Evolutionary conservation across 2,797 vertebrate genomes (phyloP), one percentile per base, ranked within the genome.

Genomic region (Tenualosa thibaudeaui): DNA sequence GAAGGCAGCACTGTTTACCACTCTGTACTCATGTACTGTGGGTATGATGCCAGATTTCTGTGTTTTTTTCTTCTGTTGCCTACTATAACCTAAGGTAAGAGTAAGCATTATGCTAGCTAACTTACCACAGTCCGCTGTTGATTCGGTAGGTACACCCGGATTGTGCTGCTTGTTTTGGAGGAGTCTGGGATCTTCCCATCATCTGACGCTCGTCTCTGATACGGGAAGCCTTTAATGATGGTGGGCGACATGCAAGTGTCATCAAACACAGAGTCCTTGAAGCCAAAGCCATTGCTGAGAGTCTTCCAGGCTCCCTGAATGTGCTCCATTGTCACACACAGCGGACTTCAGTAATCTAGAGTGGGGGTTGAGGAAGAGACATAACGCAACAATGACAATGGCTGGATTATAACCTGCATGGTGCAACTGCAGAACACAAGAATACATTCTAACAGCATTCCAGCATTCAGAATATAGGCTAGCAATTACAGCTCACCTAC

Each of bases 91-190:
- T 46, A 46, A 46, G 46, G 46, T 46, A 46, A 46, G 46, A 3
- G 46, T 46, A 46, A 46, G 46, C 7, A 4, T 46, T 46, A 46
- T 0, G 3, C 46, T 8, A 2, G 12, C n/a, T 12, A 13, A 92
- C 94, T 87, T 91, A 97, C 96, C 95, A 97, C 97, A 0, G 97
- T 97, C 85, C 96, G 96, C 87, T 97, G 97, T 89, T 97, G 96
- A 93, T 97, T 97, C 84, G 97, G 97, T 91, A 97, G 93, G 93
- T 96, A 97, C 60, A 97, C 97, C 0, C 97, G 95, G 89, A 97
- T 97, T 2, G 96, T 97, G 85, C 92, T 96, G 85, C 92, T 94
- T 24, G 96, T 95, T 91, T 96, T 96, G 75, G 95, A 94, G 4
- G 94, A 89, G 75, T 97, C 96, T 1, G 93, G 94, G 83, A 97